These are phyloP conservation scores for Apteryx mantelli DNA, from an alignment of 2,113 vertebrate species.

Conservation along the genomic window DNA sequence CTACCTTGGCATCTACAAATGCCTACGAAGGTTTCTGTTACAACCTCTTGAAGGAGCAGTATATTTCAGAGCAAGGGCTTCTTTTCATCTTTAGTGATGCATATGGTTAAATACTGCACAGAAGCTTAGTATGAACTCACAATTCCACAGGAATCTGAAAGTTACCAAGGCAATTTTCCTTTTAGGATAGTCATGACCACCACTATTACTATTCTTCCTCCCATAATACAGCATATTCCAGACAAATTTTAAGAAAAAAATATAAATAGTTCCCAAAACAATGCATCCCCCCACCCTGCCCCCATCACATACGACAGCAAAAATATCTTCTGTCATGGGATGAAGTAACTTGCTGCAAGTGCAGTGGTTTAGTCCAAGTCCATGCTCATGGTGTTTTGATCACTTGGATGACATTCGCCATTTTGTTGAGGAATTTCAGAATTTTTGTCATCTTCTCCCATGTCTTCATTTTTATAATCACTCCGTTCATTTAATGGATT, in stretches of 20 bases:
- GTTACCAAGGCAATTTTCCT: slow-evolving; percentile 84
- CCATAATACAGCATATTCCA: slow-evolving; percentile 74
- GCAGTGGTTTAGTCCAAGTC: slow-evolving; percentile 78
- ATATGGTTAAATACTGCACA: slow-evolving; percentile 76
- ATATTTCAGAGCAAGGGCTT: slow-evolving; percentile 63
- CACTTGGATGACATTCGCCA: slow-evolving; percentile 73
- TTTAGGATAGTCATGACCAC: slow-evolving; percentile 80
- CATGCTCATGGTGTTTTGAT: slow-evolving; percentile 76
- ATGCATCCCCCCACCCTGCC: slow-evolving; percentile 29
- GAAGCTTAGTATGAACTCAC: slow-evolving; percentile 81
- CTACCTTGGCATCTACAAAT: slow-evolving; percentile 81
- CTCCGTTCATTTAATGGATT: slow-evolving; percentile 70
- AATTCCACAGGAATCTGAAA: slow-evolving; percentile 88
- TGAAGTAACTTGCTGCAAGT: slow-evolving; percentile 33
- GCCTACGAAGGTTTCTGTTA: slow-evolving; percentile 57
- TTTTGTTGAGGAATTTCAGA: slow-evolving; percentile 78
- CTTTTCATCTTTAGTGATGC: slow-evolving; percentile 74
- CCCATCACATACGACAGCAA: slow-evolving; percentile 62
- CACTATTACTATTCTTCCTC: slow-evolving; percentile 56
- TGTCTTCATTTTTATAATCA: slow-evolving; percentile 72
- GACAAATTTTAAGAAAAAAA: slow-evolving; percentile 77
- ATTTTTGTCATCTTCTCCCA: slow-evolving; percentile 74
- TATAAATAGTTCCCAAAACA: slow-evolving; percentile 79
- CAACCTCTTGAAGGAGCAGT: slow-evolving; percentile 72
- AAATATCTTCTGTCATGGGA: slow-evolving; percentile 72